Conservation (phyloP, 2,888 invertebrate genomes). For the Drosophila meridiana region DNA sequence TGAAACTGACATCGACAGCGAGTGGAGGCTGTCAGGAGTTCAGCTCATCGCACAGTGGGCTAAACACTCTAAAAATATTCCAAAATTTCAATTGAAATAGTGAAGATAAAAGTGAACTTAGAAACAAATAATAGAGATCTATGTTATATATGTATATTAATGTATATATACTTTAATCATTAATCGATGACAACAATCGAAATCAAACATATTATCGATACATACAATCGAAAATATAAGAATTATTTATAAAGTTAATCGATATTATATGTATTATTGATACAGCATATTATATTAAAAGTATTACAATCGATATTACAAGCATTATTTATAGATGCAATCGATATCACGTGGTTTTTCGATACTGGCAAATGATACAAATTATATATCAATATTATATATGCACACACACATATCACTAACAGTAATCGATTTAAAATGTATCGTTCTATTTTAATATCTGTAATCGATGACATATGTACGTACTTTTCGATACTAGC, state of each 20-base stretch:
- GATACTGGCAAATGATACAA: neutral
- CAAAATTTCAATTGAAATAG: too few relatives aligned
- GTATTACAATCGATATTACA: neutral
- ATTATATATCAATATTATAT: neutral
- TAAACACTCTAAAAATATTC: neutral
- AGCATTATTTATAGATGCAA: neutral
- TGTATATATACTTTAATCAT: neutral
- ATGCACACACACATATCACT: neutral
- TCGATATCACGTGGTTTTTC: neutral
- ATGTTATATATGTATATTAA: neutral
- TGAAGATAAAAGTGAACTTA: too few relatives aligned
- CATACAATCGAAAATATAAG: neutral
- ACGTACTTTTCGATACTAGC: too few relatives aligned
- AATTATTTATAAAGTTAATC: neutral
- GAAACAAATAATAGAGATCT: too few relatives aligned
- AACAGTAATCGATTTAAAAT: neutral
- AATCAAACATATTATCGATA: neutral
- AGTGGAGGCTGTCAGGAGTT: conserved; percentile 3
- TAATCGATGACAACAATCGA: neutral
- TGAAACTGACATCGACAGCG: conserved; percentile 60
- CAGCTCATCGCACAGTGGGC: neutral
- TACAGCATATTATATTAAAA: neutral
- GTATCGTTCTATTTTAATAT: too few relatives aligned
- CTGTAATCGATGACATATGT: too few relatives aligned
- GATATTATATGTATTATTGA: neutral